Evolutionary conservation across 2,797 vertebrate species (phyloP).

Genomic region (Micromesistius poutassou): DNA sequence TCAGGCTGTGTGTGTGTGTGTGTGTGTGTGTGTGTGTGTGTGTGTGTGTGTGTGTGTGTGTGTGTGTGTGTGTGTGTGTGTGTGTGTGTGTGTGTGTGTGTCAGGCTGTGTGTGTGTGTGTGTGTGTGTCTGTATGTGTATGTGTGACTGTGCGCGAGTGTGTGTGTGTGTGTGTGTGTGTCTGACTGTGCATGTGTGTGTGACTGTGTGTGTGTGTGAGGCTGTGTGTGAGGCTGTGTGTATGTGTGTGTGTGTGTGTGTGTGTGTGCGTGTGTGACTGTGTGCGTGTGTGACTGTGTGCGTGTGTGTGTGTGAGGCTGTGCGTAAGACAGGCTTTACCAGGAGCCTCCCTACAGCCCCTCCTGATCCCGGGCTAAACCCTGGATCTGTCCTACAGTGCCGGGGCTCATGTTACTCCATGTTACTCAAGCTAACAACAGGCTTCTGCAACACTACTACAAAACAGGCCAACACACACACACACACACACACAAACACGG

Average conservation of each 20-base stretch:
- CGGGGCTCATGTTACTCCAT: conserved; percentile 49
- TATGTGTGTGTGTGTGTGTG: no score
- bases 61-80: no score
- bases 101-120: no score
- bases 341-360: conserved; percentile 41
- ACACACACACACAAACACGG: background rate
- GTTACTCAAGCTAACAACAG: conserved; percentile 41
- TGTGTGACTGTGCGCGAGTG: no score
- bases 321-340: conserved; percentile 18
- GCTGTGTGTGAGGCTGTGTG: no score
- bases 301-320: conserved; percentile 12
- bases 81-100: no score
- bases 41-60: no score
- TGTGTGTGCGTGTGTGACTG: no score
- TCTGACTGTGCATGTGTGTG: conserved; percentile 8
- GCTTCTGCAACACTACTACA: conserved; percentile 23
- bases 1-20: no score
- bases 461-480: conserved; percentile 17
- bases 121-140: no score
- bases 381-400: conserved; percentile 53
- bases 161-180: conserved; percentile 11
- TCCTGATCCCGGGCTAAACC: conserved; percentile 57
- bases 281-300: no score
- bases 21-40: no score
- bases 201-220: background rate